A percentile compares a stretch with the other conserved stretches of the same genome.
Conservation (phyloP, 2,888 invertebrate species). For the Onthophagus sagittarius region DNA sequence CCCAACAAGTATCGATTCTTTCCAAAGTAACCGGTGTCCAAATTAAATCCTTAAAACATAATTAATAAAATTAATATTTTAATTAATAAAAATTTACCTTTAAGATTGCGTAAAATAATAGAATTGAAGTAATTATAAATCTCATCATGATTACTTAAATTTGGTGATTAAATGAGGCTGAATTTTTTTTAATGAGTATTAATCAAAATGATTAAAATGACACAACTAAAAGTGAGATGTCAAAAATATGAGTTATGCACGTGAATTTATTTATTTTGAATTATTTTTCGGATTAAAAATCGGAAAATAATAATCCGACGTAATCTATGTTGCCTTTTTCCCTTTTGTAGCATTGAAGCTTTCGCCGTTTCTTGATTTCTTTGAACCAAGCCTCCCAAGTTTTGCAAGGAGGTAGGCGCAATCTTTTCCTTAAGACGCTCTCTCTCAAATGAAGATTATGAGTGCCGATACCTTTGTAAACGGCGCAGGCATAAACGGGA, state of each 20-base stretch:
- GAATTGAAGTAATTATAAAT: neutral
- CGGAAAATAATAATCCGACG: neutral
- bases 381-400: slow-evolving; percentile 34
- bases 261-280: neutral
- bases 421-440: slow-evolving; percentile 33
- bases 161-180: neutral
- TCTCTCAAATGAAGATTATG: slow-evolving; percentile 39
- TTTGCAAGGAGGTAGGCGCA: slow-evolving; percentile 31
- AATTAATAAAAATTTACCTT: neutral
- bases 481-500: slow-evolving; percentile 31
- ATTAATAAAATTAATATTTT: neutral
- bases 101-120: neutral
- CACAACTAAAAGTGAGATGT: neutral
- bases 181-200: neutral
- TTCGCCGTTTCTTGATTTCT: slow-evolving; percentile 33
- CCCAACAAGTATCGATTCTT: neutral
- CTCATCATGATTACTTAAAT: neutral
- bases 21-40: neutral
- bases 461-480: slow-evolving; percentile 34
- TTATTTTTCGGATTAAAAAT: neutral
- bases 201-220: neutral
- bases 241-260: neutral
- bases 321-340: slow-evolving; percentile 4
- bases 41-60: neutral
- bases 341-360: slow-evolving; percentile 27